These are phyloP conservation scores for Nothocercus julius DNA, from an alignment of 2,113 vertebrate species.

Conservation along the genomic window DNA sequence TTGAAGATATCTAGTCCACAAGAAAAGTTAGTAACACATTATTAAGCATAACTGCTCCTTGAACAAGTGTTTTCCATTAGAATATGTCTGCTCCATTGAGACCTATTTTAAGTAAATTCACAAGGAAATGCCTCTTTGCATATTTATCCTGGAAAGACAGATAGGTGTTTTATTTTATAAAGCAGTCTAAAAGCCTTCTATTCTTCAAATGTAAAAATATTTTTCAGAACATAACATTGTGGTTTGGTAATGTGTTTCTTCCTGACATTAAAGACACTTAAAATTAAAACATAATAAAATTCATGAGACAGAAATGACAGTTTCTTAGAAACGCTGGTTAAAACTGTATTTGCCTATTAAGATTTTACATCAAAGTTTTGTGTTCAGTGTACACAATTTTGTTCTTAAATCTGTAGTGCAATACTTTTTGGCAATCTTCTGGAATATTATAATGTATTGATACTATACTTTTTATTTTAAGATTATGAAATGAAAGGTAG, in stretches of 20 bases:
- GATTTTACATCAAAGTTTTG: neutral
- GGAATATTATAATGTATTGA: neutral
- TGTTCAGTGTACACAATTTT: neutral
- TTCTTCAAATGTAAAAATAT: conserved; percentile 42
- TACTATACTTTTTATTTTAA: neutral
- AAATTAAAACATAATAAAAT: conserved; percentile 11
- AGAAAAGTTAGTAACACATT: conserved; percentile 10
- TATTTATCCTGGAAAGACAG: conserved; percentile 57
- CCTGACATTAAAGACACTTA: neutral
- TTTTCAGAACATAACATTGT: conserved; percentile 26
- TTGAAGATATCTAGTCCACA: neutral
- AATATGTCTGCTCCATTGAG: conserved; percentile 38
- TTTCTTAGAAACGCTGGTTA: neutral
- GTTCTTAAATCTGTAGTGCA: neutral
- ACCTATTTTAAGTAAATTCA: conserved; percentile 61
- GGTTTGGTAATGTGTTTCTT: conserved; percentile 38
- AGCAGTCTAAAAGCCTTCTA: conserved; percentile 23
- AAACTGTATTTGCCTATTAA: neutral
- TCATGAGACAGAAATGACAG: neutral
- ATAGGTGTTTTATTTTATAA: conserved; percentile 30
- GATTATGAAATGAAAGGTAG: neutral
- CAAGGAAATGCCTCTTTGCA: conserved; percentile 38
- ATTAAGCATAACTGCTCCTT: conserved; percentile 7
- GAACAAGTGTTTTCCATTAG: conserved; percentile 59
- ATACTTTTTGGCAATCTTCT: neutral